Base-by-base conservation (phyloP, 2,113 vertebrate species). In the Indri indri region DNA sequence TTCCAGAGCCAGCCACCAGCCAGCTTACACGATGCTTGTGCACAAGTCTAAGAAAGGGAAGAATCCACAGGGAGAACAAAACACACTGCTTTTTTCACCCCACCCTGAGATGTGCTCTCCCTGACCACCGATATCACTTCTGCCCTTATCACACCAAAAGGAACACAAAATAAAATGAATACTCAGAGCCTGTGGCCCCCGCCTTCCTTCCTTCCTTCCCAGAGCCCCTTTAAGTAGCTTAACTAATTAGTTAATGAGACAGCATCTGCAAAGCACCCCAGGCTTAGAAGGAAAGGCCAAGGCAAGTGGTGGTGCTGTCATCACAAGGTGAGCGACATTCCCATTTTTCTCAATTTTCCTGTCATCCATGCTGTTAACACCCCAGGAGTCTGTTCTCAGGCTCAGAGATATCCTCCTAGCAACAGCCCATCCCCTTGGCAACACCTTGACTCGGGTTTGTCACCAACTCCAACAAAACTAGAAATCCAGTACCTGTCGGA, bases 171-270 rank as follows among this genome's bases (percentile, higher is more conserved):
- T 63, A 77, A 90, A 93, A 68, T 25, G 42, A 52, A 91, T 25
- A 63, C 77, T 34, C 65, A 90, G 37, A 80, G 23, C 37, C 37
- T 88, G 25, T 45, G 14, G 5, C 23, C 8, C 18, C 17, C 13
- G n/a, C 32, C 59, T 34, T 18, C n/a, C 27, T 96, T 18, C n/a
- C 27, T 96, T 92, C 14, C 84, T 87, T 96, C 76, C 50, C 91
- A 74, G 61, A 65, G 47, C 14, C 37, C 16, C 45, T n/a, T 65
- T 79, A 77, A 80, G 88, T 76, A 79, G 14, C 54, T 77, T 91
- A 81, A 65, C 42, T 91, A 87, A 80, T 68, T 63, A 84, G 12
- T 63, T 80, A 91, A 88, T 82, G 42, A 91, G 6, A 84, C 52
- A 95, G 88, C 23, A 50, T 42, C 52, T 57, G n/a, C 37, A 92